Base-by-base conservation (phyloP, 2,888 invertebrate genomes). In the Halocaridina rubra region DNA sequence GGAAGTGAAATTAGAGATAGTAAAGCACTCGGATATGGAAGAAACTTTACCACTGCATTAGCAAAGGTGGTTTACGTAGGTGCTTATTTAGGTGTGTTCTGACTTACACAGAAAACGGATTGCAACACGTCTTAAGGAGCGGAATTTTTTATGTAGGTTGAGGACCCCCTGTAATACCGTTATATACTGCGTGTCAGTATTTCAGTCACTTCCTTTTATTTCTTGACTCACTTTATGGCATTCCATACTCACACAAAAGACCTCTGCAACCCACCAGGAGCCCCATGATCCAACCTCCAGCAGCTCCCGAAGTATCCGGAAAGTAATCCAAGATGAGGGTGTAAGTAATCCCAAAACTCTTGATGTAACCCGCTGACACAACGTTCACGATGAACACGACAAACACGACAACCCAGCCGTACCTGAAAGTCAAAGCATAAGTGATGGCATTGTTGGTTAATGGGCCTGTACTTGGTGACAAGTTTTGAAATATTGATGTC, bases 211-310 rank as follows among this genome's bases (percentile, higher is more conserved):
- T n/a, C n/a, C n/a, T n/a, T n/a, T n/a, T n/a, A n/a, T n/a, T n/a
- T n/a, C n/a, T n/a, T n/a, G n/a, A n/a, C n/a, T n/a, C n/a, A n/a
- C n/a, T n/a, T n/a, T n/a, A n/a, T n/a, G n/a, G n/a, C n/a, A n/a
- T n/a, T n/a, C n/a, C n/a, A n/a, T 33, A 1, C 78, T 59, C 27
- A 84, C 84, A 78, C 10, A 79, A 19, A 8, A 79, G 10, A 10
- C 79, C 77, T 24, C 84, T 71, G 30, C 78, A 84, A 5, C 84
- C 84, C 5, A 33, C 57, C 10, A 84, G 32, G n/a, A 84, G 84
- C 4, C 79, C 84, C 39, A 84, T 29, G 10, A 84, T 84, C 71
- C 69, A 30, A 8, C 84, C 79, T 16, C 46, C 78, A 10, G 61
- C 13, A 24, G 79, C 74, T 22, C 39, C 74, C 8, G 84, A 84